Evolutionary conservation across 2,113 vertebrate species (phyloP).

Genomic region (Seriola rivoliana): DNA sequence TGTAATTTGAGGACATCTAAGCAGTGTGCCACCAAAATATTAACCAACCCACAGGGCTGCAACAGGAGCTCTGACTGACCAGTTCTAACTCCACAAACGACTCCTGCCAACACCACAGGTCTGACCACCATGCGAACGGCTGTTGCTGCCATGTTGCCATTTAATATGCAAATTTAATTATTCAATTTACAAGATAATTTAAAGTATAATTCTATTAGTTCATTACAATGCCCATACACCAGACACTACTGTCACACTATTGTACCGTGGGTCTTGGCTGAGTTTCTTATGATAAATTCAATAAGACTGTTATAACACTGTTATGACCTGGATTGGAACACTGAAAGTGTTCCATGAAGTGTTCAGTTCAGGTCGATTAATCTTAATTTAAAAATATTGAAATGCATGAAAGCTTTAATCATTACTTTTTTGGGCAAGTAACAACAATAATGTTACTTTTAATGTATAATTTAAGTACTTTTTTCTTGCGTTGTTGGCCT

Average conservation of each 20-base stretch:
- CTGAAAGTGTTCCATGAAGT: no score
- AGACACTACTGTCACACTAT: neutral
- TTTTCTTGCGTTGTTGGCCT: neutral
- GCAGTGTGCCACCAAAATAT: neutral
- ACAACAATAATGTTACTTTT: neutral
- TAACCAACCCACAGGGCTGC: neutral
- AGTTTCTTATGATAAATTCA: neutral
- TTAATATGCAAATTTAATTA: no score
- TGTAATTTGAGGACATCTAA: no score
- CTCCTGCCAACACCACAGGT: neutral
- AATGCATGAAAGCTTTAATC: neutral
- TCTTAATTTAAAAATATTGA: neutral
- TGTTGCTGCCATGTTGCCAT: no score
- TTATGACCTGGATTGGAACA: no score
- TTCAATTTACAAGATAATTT: no score
- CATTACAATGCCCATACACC: neutral
- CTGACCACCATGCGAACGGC: neutral
- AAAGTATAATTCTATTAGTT: no score
- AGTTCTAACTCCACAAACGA: neutral
- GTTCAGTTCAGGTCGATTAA: neutral
- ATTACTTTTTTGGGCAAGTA: neutral
- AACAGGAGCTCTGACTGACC: no score
- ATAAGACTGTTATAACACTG: no score
- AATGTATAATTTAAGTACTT: neutral
- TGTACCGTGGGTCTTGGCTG: neutral